Evolutionary conservation across 2,113 vertebrate genomes (phyloP).

Genomic region (Chaetops frenatus): DNA sequence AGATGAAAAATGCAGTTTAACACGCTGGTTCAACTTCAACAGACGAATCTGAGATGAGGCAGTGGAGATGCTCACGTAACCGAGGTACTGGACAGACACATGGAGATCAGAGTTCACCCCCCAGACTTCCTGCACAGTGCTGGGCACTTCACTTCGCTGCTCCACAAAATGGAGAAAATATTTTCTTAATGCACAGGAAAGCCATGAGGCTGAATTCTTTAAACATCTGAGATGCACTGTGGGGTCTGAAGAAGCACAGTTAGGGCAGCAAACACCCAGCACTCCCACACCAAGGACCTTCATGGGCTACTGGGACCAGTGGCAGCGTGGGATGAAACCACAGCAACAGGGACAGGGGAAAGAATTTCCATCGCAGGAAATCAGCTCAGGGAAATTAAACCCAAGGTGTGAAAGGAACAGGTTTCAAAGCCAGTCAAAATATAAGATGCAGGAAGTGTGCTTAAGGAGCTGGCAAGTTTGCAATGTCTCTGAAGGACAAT

Average conservation of each 20-base stretch:
- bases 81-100: not conserved
- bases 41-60: not conserved
- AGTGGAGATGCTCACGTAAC: not conserved
- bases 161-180: not conserved
- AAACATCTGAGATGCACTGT: not conserved
- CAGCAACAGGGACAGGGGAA: not conserved
- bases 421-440: not conserved
- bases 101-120: slow-evolving; percentile 17
- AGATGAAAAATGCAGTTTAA: slow-evolving; percentile 44
- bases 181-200: not conserved
- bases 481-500: not conserved
- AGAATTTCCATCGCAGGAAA: not conserved
- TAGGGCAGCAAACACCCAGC: not conserved
- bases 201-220: not conserved
- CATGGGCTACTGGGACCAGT: too few species aligned
- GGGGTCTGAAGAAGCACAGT: not conserved
- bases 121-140: not conserved
- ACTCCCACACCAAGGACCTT: too few species aligned
- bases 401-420: not conserved
- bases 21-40: not conserved
- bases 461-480: not conserved
- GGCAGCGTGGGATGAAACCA: not conserved
- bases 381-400: not conserved
- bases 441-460: not conserved
- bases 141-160: not conserved